These are phyloP conservation scores for Artemia franciscana DNA, from an alignment of 1,140 invertebrate genomes.

Conservation along the genomic window DNA sequence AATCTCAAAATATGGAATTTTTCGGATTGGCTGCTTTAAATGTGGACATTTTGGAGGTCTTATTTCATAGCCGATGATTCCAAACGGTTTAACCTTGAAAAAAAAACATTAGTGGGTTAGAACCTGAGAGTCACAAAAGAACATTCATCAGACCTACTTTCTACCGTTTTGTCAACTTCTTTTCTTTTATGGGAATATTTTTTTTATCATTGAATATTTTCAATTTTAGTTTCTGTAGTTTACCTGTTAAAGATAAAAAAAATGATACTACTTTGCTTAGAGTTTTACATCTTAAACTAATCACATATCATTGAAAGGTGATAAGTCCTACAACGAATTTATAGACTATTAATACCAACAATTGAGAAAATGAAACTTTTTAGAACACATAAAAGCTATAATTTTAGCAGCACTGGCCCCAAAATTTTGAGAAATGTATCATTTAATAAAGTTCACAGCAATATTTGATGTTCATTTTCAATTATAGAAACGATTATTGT, in stretches of 20 bases:
- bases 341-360: too few species aligned
- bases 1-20: not conserved
- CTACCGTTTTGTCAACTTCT: not conserved
- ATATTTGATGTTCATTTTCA: too few species aligned
- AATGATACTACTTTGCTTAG: not conserved
- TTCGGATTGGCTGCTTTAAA: not conserved
- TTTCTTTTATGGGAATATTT: not conserved
- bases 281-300: not conserved
- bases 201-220: not conserved
- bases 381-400: too few species aligned
- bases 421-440: too few species aligned
- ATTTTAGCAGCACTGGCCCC: too few species aligned
- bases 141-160: not conserved
- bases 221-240: not conserved
- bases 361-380: too few species aligned
- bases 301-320: too few species aligned
- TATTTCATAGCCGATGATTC: not conserved
- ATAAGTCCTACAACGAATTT: too few species aligned
- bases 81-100: not conserved
- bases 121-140: not conserved
- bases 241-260: not conserved
- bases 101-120: not conserved
- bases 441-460: too few species aligned
- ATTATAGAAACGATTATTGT: too few species aligned
- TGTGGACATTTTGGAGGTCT: not conserved